Evolutionary conservation across 2,888 invertebrate species (phyloP), one percentile per base, ranked within the genome.

Genomic region (Diarsia dahlii): DNA sequence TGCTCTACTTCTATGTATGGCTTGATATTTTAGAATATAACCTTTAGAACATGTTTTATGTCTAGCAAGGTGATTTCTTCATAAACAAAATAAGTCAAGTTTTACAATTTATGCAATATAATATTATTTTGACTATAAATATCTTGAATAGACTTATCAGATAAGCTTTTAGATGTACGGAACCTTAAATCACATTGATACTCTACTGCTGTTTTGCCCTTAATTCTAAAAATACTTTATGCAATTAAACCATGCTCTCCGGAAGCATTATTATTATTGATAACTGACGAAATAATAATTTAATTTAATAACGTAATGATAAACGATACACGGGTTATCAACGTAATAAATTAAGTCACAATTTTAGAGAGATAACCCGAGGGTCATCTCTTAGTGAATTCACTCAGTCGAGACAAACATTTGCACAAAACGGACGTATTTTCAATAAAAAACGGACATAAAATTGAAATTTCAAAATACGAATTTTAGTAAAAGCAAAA

Each of bases 401-500:
- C 76, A 74, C 60, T 84, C 76, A 90, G 85, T 87, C 52, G 18
- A 71, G 62, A 78, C 45, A 45, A 79, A 89, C 84, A 84, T 88
- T 88, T 86, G 87, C 84, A 88, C 89, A 83, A 71, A 69, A 81
- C 83, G 82, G 82, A 85, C 87, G 85, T 85, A 74, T 86, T 67
- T 64, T 20, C 34, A 84, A 80, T 70, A 70, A n/a, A n/a, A 71
- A 70, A 76, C 66, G 1, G n/a, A 62, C 8, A 28, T 63, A 65
- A 28, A 70, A 48, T 64, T 76, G n/a, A 39, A 72, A 83, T 63
- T 70, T 72, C 9, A 12, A 75, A 77, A 75, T n/a, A 50, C 71
- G 52, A 74, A 64, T 73, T 87, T 46, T 87, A 87, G 84, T 76
- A 39, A 84, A 86, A 86, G 60, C 80, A 89, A 89, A 76, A 96